Percentiles rank a stretch among this genome's conserved stretches.
Evolutionary conservation across 2,113 vertebrate genomes (phyloP).

Genomic region (Urocitellus parryii): DNA sequence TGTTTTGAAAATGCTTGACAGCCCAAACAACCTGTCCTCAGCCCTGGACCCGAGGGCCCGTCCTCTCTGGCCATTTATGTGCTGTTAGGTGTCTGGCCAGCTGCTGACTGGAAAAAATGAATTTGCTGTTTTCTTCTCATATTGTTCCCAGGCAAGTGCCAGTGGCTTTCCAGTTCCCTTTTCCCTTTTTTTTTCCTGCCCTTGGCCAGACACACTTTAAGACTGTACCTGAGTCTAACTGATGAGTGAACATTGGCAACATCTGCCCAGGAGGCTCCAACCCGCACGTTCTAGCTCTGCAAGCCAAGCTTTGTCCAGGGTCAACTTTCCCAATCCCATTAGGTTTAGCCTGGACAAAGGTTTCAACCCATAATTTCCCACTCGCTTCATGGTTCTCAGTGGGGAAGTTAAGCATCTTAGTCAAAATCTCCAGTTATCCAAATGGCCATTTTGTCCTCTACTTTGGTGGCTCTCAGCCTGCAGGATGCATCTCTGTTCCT

Average conservation of each 20-base stretch:
- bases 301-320: conserved; percentile 38
- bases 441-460: background rate
- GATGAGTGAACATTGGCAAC: conserved; percentile 51
- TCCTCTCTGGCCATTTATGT: conserved; percentile 71
- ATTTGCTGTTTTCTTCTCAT: conserved; percentile 59
- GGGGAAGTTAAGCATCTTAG: background rate
- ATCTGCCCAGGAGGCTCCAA: conserved; percentile 30
- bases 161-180: background rate
- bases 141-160: conserved; percentile 53
- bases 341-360: background rate
- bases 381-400: background rate
- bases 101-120: conserved; percentile 79
- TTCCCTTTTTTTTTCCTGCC: conserved; percentile 56
- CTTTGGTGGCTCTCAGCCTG: background rate
- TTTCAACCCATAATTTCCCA: conserved; percentile 55
- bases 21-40: conserved; percentile 85
- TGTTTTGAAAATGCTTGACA: conserved; percentile 89
- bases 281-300: background rate
- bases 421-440: background rate
- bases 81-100: conserved; percentile 69
- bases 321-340: conserved; percentile 60
- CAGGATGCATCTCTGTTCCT: background rate
- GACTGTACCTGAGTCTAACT: conserved; percentile 24
- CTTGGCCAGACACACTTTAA: conserved; percentile 58
- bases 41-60: conserved; percentile 76